phyloP scores from a whole-genome alignment of 2,113 vertebrate species.

The Macquaria ambigua region DNA sequence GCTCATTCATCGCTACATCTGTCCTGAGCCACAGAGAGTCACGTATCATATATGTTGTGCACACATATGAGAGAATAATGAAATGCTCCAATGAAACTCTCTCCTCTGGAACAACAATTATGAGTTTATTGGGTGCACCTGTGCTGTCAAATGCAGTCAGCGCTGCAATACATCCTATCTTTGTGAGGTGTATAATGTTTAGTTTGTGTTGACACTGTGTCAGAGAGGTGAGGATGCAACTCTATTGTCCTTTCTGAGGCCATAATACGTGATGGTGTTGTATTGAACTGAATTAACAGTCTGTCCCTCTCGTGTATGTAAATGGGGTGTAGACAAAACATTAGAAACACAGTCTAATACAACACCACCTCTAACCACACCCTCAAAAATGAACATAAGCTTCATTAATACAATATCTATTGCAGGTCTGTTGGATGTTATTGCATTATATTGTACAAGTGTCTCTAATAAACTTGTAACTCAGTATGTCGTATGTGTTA shows the following conservation, averaged over 20 bases:
- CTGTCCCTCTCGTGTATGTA: background rate
- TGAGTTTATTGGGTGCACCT: background rate
- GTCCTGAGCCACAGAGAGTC: background rate
- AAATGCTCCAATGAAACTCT: background rate
- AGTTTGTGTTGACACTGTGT: background rate
- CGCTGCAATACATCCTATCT: background rate
- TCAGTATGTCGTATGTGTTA: background rate
- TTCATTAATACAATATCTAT: background rate
- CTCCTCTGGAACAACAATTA: background rate
- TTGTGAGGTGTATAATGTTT: background rate
- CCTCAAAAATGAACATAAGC: background rate
- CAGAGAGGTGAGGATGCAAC: background rate
- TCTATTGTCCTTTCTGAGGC: background rate
- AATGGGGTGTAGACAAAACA: background rate
- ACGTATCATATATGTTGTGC: slow-evolving; percentile 1
- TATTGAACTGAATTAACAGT: background rate
- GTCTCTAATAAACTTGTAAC: background rate
- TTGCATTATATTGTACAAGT: background rate
- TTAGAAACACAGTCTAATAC: background rate
- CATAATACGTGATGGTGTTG: background rate
- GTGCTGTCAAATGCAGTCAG: background rate
- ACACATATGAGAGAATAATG: background rate
- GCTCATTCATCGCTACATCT: slow-evolving; percentile 33
- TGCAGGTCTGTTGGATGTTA: background rate
- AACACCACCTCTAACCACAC: background rate